Evolutionary conservation across 2,113 vertebrate genomes (phyloP), one percentile per base, ranked within the genome.

Genomic region (Tragulus kanchil): DNA sequence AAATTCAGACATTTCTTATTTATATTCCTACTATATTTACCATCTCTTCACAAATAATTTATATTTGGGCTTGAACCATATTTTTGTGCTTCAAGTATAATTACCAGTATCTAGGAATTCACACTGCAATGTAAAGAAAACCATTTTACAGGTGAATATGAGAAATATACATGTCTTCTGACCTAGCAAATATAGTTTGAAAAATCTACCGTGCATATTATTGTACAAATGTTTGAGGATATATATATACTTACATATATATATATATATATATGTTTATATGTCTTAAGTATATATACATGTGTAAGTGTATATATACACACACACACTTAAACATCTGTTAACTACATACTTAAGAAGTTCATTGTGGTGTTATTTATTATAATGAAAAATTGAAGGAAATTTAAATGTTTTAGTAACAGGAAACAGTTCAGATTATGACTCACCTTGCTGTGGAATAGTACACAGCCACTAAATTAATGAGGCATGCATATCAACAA

Each of bases 11-110:
- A 15, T 28, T 93, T 8, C 2, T 23, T 42, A 48, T 79, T 88
- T 92, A 92, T 42, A 42, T 79, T 88, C 5, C n/a, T 61, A 56
- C 17, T 56, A 87, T 67, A 61, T 92, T 54, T 83, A 56, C 50
- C 52, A 90, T 90, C 58, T 87, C n/a, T 73, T 85, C 31, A 88
- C 71, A 96, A 52, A 79, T 31, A 81, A 58, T 73, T 69, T 69
- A 26, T n/a, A 52, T 85, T 94, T 75, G 56, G 3, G 19, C 94
- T 90, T 96, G 79, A 92, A 61, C 50, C 89, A 16, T 65, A 75
- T 94, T 93, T 95, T 95, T 52, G 71, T 89, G 28, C 13, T 92
- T 93, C 93, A 42, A 71, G 8, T 65, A 86, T 81, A 77, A 79
- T 79, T 87, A 9, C 15, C 13, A 89, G 13, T 92, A 77, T 95